phyloP scores from a whole-genome alignment of 2,888 invertebrate genomes.

The Chymomyza fuscimana region DNA sequence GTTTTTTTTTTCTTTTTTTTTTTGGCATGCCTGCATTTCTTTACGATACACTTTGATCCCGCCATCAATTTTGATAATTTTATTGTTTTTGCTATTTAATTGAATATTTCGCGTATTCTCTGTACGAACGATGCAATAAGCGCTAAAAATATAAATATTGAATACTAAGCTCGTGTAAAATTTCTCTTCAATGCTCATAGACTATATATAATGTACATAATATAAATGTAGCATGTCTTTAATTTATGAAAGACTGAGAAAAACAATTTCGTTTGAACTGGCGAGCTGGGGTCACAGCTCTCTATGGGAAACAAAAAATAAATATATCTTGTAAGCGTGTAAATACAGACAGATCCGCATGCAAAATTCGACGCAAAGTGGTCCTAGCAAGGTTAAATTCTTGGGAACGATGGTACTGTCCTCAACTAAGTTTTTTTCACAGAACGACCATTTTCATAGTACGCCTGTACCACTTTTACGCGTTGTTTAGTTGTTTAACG shows the following conservation, averaged over 20 bases:
- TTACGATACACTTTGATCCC: constrained; percentile 78
- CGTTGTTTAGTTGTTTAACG: no score
- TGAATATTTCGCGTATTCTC: constrained; percentile 51
- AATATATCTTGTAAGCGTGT: not conserved
- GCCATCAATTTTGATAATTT: constrained; percentile 71
- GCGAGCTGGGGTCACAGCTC: not conserved
- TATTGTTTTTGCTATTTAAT: constrained; percentile 56
- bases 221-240: not conserved
- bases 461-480: no score
- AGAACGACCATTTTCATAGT: no score
- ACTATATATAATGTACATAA: not conserved
- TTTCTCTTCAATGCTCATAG: not conserved
- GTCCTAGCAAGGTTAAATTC: no score
- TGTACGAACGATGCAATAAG: constrained; percentile 64
- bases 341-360: no score
- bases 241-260: not conserved
- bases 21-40: constrained; percentile 11
- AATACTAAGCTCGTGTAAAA: constrained; percentile 30
- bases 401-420: no score
- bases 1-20: constrained; percentile 38
- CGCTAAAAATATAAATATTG: constrained; percentile 69
- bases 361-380: no score
- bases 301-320: not conserved
- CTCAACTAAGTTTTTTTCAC: no score
- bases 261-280: not conserved